A percentile compares a stretch with the other conserved stretches of the same genome.
Evolutionary conservation across 2,888 invertebrate species (phyloP).

Genomic region (Apeira syringaria): DNA sequence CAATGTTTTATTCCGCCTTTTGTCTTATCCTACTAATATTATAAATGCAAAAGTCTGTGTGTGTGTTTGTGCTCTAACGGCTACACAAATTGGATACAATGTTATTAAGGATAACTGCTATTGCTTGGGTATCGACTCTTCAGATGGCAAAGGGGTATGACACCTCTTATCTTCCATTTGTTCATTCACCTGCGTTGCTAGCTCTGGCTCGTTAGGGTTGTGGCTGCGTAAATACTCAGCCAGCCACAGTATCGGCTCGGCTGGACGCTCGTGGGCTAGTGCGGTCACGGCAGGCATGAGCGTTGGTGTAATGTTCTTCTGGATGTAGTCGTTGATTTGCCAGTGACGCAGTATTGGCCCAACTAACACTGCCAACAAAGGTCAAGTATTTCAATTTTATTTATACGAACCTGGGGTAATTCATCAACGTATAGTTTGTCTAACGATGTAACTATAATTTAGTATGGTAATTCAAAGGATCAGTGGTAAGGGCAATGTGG

Average conservation of each 20-base stretch:
- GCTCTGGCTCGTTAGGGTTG: conserved; percentile 89
- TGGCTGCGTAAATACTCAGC: conserved; percentile 89
- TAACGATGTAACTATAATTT: too few species aligned
- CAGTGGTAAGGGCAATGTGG: too few species aligned
- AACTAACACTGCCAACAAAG: conserved; percentile 84
- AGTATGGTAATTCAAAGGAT: too few species aligned
- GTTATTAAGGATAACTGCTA: too few species aligned
- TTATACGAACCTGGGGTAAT: too few species aligned
- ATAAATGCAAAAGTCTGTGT: too few species aligned
- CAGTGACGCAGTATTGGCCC: conserved; percentile 87
- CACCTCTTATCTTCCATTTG: conserved; percentile 54
- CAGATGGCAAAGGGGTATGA: conserved; percentile 59
- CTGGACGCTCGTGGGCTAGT: conserved; percentile 88
- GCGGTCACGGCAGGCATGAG: conserved; percentile 85
- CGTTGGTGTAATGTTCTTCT: conserved; percentile 85
- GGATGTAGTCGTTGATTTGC: conserved; percentile 88
- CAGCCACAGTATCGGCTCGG: conserved; percentile 90
- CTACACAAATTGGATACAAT: too few species aligned
- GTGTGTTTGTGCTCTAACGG: too few species aligned
- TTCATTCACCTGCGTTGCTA: conserved; percentile 48
- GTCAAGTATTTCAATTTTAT: too few species aligned
- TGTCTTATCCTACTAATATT: too few species aligned
- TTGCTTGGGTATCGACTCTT: conserved; percentile 46
- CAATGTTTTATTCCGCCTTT: background rate
- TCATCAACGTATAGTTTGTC: too few species aligned